phyloP scores from a whole-genome alignment of 2,113 vertebrate species.

The Struthidea cinerea region DNA sequence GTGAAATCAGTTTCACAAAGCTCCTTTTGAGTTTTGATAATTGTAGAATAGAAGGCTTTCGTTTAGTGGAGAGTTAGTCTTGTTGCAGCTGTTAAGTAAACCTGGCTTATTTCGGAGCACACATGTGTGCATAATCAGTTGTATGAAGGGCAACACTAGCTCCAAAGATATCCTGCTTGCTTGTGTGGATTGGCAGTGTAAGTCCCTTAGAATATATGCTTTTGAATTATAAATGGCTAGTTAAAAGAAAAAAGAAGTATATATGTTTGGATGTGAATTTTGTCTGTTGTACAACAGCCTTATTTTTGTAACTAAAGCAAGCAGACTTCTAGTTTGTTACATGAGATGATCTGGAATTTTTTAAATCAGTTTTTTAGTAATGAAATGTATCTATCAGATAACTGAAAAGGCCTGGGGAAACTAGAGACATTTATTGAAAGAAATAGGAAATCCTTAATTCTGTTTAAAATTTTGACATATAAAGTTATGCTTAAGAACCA shows the following conservation, averaged over 20 bases:
- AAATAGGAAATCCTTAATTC: not conserved
- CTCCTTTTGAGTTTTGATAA: not conserved
- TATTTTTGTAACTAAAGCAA: slow-evolving; percentile 49
- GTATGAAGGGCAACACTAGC: not conserved
- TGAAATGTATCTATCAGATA: not conserved
- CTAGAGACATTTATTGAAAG: not conserved
- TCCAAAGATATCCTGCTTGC: not conserved
- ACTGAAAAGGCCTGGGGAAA: not conserved
- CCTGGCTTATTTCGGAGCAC: not conserved
- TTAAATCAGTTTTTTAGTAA: not conserved
- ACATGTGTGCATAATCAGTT: not conserved
- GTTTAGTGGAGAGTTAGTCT: not conserved
- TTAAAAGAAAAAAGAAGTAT: not conserved
- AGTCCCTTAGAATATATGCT: not conserved
- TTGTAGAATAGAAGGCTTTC: not conserved
- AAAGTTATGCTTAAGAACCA: not conserved
- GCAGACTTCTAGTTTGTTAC: slow-evolving; percentile 53
- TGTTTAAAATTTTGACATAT: not conserved
- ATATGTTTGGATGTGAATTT: not conserved
- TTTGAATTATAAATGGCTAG: not conserved
- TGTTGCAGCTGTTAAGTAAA: not conserved
- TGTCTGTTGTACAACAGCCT: not conserved
- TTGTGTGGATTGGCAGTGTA: not conserved
- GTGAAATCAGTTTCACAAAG: not conserved
- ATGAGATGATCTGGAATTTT: not conserved